Evolutionary conservation across 2,797 vertebrate genomes (phyloP), one percentile per base, ranked within the genome.

Genomic region (Pangasius larnaudii): DNA sequence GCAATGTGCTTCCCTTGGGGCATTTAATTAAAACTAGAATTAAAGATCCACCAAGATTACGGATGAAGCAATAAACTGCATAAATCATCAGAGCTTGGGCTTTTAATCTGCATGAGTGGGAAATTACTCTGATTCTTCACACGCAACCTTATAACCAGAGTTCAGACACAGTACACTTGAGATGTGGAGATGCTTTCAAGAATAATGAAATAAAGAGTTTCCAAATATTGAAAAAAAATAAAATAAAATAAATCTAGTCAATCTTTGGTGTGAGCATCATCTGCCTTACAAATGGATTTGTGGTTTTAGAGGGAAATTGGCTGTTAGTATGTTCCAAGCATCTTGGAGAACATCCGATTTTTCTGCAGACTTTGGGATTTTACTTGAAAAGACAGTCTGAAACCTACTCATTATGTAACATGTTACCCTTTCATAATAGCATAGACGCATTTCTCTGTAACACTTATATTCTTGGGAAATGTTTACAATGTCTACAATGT

Each of bases 1-100:
- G 56, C 19, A 36, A 13, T 16, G 11, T 16, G 8, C 36, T 42
- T 81, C 56, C 56, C 79, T 82, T 27, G 14, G 79, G 58, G 56
- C 36, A n/a, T 82, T 82, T 63, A 42, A 82, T 81, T 82, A 46
- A 63, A 82, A 18, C 36, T 18, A 27, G 24, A 82, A 82, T 42
- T 42, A 82, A 46, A 63, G 58, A 82, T 63, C 39, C 24, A n/a
- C 36, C 24, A 82, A 63, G 36, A 63, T 63, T n/a, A 46, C 24
- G 63, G 36, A 82, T 82, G 58, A 82, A 82, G 58, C 58, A 63
- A 82, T 16, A 58, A 79, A 46, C 36, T 7, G 58, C 58, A 42
- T 81, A 59, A 81, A 81, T 81, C 79, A 82, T 46, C 36, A 63
- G 58, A 16, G 10, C 11, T 8, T 2, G 22, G 33, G 79, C 58